Conservation (phyloP, 2,888 invertebrate species). For the Macrophya annulata region DNA sequence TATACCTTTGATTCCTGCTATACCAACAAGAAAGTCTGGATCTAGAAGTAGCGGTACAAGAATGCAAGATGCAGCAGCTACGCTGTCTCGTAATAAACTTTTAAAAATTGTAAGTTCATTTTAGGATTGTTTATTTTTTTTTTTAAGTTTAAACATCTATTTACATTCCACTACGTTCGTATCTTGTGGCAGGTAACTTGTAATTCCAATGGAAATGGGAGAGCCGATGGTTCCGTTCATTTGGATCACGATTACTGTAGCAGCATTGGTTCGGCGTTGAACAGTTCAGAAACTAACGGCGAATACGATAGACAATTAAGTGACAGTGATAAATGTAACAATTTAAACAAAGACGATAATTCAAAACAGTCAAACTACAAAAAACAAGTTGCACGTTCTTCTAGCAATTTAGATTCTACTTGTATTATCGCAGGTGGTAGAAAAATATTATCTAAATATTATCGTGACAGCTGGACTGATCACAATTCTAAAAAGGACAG, state of each 20-base stretch:
- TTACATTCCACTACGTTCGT: conserved; percentile 39
- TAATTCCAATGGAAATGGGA: conserved; percentile 59
- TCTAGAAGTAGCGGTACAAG: conserved; percentile 71
- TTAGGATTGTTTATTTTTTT: background rate
- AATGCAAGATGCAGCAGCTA: conserved; percentile 76
- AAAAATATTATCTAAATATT: conserved; percentile 53
- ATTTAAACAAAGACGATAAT: conserved; percentile 57
- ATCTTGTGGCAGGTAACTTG: conserved; percentile 63
- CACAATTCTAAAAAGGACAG: conserved; percentile 77
- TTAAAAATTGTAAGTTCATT: conserved; percentile 73
- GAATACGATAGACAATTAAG: conserved; percentile 64
- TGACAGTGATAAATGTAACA: conserved; percentile 64
- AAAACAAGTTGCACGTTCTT: background rate
- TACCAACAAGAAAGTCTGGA: conserved; percentile 73
- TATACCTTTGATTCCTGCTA: conserved; percentile 81
- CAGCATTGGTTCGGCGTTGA: conserved; percentile 64
- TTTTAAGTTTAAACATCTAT: background rate
- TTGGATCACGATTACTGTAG: conserved; percentile 84
- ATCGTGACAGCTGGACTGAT: conserved; percentile 65
- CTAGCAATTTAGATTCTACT: conserved; percentile 4
- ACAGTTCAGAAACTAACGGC: conserved; percentile 65
- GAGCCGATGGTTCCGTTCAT: conserved; percentile 75
- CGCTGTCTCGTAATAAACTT: conserved; percentile 75
- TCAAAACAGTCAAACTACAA: conserved; percentile 16
- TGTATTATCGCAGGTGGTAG: conserved; percentile 31